Base-by-base conservation (phyloP, 2,797 vertebrate genomes). In the Coendou prehensilis region DNA sequence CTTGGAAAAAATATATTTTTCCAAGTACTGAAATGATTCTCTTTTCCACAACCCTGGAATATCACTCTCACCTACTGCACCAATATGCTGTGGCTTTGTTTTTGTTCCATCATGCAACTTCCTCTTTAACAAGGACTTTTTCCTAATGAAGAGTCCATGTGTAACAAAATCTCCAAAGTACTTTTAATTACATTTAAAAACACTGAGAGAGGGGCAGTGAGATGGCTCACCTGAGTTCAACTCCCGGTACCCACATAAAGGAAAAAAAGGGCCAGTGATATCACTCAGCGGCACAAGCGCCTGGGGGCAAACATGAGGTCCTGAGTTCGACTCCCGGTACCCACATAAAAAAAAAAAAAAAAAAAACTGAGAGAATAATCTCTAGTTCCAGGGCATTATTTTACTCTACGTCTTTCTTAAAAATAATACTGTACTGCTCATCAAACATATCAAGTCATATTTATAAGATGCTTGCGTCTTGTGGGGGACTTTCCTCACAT, bases 171-270 rank as follows among this genome's bases (percentile, higher is more conserved):
- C 87, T 17, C 23, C 41, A 30, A 96, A 52, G 7, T 61, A 91
- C 22, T 89, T 86, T 3, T 26, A 83, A 89, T 76, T 30, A 73
- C 4, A 28, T 78, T 94, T 50, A 80, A 88, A 15, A 91, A 88
- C 13, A 87, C 71, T 56, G 45, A 45, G 26, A 57, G 33, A 86
- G 45, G 37, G 37, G 37, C 37, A 41, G 37, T 41, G 37, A 41
- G 37, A 41, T 41, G 37, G 37, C 37, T 41, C 37, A 41, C 37
- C 37, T 41, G 37, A 41, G 37, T 41, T 41, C 37, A 41, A 41
- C 37, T 41, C 37, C 37, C 37, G 37, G 37, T 41, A 41, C 37
- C 37, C 37, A 41, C 37, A 41, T 41, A 41, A 41, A 41, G 37
- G 37, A 41, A 41, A 41, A 41, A 41, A 41, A 41, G 37, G 37